Base-by-base conservation (phyloP, 2,797 vertebrate genomes). In the Aldrovandia affinis region DNA sequence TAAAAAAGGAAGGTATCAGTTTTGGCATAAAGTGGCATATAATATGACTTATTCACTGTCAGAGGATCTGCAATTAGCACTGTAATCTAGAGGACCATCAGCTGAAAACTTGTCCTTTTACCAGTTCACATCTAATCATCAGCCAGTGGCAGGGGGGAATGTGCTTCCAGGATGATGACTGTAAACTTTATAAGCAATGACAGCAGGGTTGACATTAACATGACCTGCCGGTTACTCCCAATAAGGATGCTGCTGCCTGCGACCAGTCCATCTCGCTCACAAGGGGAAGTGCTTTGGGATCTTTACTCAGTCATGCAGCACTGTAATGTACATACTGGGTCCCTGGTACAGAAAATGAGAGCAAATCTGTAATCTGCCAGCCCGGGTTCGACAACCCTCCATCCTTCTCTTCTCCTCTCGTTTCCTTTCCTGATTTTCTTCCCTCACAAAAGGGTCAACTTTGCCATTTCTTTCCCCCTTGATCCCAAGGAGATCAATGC, bases 171-270 rank as follows among this genome's bases (percentile, higher is more conserved):
- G 83, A 82, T 50, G 39, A 65, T 61, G 59, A 50, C 70, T 78
- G 57, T 59, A 59, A 57, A 50, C 73, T 68, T 61, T 61, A 79
- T 63, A 59, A 59, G 83, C 47, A 54, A 28, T 84, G 83, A 86
- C 83, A 80, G 83, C 52, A 18, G 81, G 54, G 75, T 59, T 87
- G 77, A 85, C 81, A 36, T 80, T 25, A 78, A 81, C 81, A 36
- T 78, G 79, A 85, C 86, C 84, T 68, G 59, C 61, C 25, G 28
- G n/a, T 73, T 25, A 44, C 84, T 78, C 70, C 59, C 80, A 70
- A 47, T 81, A 55, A 78, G 78, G 54, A 18, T 42, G 44, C 36
- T 78, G 68, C 80, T 54, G 28, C 52, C 44, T 52, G 33, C 10
- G 20, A 61, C 33, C 28, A 12, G 65, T 36, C 80, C 18, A 20